Evolutionary conservation across 2,113 vertebrate genomes (phyloP).

Genomic region (Gambusia affinis): DNA sequence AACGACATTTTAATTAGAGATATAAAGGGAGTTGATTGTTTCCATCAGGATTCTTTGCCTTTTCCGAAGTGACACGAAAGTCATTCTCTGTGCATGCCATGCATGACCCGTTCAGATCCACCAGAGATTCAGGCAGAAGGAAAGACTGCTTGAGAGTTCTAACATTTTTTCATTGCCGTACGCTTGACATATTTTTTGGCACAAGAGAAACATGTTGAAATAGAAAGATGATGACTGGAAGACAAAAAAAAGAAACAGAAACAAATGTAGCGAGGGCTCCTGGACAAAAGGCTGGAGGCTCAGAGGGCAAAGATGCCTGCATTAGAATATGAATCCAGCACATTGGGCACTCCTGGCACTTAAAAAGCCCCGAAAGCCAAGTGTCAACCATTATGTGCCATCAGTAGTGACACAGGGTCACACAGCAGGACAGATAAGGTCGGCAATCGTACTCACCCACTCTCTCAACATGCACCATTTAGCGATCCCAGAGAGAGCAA

Average conservation of each 20-base stretch:
- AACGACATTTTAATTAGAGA: neutral
- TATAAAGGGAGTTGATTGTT: constrained; percentile 26
- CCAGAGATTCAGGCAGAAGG: constrained; percentile 37
- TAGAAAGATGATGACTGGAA: constrained; percentile 5
- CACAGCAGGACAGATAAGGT: constrained; percentile 66
- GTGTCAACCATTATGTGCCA: constrained; percentile 76
- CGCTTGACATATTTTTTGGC: constrained; percentile 28
- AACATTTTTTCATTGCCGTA: constrained; percentile 50
- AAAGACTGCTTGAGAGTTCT: constrained; percentile 64
- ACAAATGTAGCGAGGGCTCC: constrained; percentile 44
- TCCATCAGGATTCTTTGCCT: constrained; percentile 51
- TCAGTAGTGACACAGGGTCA: constrained; percentile 74
- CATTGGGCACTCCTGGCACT: constrained; percentile 59
- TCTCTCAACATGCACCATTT: constrained; percentile 72
- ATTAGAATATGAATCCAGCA: constrained; percentile 71
- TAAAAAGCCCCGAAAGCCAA: constrained; percentile 76
- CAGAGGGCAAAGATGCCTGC: constrained; percentile 55
- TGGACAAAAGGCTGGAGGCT: constrained; percentile 51
- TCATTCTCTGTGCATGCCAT: constrained; percentile 46
- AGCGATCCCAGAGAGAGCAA: constrained; percentile 62
- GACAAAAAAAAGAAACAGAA: constrained; percentile 23
- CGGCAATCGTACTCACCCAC: constrained; percentile 52
- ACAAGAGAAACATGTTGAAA: constrained; percentile 23
- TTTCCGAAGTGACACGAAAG: constrained; percentile 66
- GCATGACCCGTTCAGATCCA: constrained; percentile 48